phyloP scores from a whole-genome alignment of 1,140 invertebrate species.

The Nylanderia fulva region DNA sequence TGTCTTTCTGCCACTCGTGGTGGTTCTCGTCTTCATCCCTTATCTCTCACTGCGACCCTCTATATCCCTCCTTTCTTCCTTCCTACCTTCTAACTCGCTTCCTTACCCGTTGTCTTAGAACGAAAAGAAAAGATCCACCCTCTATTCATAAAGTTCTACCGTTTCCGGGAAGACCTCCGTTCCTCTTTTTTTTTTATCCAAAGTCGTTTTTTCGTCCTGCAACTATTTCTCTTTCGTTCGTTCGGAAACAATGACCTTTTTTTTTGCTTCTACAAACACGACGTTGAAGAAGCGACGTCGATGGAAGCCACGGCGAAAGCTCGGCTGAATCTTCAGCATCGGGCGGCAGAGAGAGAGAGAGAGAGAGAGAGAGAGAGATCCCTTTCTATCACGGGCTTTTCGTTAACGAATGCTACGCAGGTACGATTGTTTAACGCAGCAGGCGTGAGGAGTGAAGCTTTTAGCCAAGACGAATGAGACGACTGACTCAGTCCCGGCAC shows the following conservation, averaged over 20 bases:
- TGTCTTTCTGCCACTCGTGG: conserved; percentile 64
- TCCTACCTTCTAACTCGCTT: conserved; percentile 4
- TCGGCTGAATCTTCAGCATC: conserved; percentile 66
- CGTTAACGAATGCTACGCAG: conserved; percentile 78
- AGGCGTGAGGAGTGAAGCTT: conserved; percentile 76
- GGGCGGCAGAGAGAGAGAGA: not conserved
- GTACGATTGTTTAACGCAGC: conserved; percentile 79
- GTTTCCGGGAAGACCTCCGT: conserved; percentile 25
- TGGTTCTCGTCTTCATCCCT: conserved; percentile 9
- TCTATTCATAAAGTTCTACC: conserved; percentile 43
- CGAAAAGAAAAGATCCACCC: conserved; percentile 36
- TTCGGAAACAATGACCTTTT: conserved; percentile 30
- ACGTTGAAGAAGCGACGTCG: conserved; percentile 19
- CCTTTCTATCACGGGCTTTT: conserved; percentile 40
- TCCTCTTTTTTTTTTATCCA: not conserved
- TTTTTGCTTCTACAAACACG: conserved; percentile 20
- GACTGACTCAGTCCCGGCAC: conserved; percentile 74
- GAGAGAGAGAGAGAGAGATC: not conserved
- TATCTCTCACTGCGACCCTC: not conserved
- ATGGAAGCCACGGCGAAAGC: conserved; percentile 53
- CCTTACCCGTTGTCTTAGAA: conserved; percentile 43
- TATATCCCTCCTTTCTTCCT: not conserved
- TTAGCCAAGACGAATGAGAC: conserved; percentile 79
- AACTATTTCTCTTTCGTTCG: conserved; percentile 2
- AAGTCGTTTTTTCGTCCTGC: conserved; percentile 18